Conservation (phyloP, 2,888 invertebrate species). For the Diadegma fenestrale region DNA sequence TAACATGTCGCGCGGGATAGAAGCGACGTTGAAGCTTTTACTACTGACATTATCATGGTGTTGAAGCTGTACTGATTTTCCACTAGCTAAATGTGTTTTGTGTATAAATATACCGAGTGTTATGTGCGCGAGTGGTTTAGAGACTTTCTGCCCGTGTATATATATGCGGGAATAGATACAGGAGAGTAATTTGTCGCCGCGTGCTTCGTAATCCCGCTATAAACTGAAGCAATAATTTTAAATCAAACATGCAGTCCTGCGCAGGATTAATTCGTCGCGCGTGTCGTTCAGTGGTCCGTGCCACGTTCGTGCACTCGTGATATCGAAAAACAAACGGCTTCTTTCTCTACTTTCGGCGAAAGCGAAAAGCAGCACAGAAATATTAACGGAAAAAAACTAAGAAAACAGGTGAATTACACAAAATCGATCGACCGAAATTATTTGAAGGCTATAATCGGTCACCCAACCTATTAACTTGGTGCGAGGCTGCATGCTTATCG, state of each 20-base stretch:
- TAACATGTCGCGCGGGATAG: conserved; percentile 60
- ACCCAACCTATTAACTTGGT: not conserved
- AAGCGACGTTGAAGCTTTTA: conserved; percentile 38
- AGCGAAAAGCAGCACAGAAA: not conserved
- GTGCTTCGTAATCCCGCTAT: conserved; percentile 76
- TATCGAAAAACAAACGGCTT: conserved; percentile 59
- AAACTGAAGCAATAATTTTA: conserved; percentile 80
- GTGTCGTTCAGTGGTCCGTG: conserved; percentile 61
- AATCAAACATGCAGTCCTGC: conserved; percentile 77
- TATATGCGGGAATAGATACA: conserved; percentile 39
- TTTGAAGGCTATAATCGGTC: not conserved
- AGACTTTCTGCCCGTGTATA: not conserved
- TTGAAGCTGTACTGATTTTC: conserved; percentile 51
- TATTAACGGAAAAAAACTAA: not conserved
- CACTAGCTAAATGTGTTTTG: conserved; percentile 19
- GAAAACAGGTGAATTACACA: not conserved
- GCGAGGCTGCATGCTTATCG: not conserved
- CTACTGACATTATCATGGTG: conserved; percentile 49
- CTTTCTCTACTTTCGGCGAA: not conserved
- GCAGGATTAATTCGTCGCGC: conserved; percentile 78
- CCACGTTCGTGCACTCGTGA: conserved; percentile 57
- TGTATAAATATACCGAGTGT: conserved; percentile 45
- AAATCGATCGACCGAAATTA: not conserved
- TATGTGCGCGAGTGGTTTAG: conserved; percentile 4
- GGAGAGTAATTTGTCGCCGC: conserved; percentile 76